Conservation (phyloP, 1,140 invertebrate genomes). For the Drosophila rufa region DNA sequence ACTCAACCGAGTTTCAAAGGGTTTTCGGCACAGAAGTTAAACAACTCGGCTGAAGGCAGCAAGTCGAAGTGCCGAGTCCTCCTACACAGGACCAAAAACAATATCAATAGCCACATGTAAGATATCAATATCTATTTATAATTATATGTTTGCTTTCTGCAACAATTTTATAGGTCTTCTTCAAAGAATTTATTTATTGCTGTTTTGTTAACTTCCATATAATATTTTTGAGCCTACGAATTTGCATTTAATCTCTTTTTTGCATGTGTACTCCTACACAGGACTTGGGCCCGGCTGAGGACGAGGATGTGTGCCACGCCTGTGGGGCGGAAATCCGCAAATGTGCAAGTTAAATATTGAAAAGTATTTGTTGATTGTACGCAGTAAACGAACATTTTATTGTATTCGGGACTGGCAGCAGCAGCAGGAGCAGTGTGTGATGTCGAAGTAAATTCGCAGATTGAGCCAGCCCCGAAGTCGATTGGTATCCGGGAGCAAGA, state of each 20-base stretch:
- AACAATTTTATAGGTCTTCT: background rate
- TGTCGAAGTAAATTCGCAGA: slow-evolving; percentile 12
- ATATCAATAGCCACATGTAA: background rate
- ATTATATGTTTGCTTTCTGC: background rate
- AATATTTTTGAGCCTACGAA: background rate
- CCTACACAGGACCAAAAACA: slow-evolving; percentile 6
- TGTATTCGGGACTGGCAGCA: slow-evolving; percentile 16
- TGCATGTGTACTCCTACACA: slow-evolving; percentile 1
- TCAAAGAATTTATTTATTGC: background rate
- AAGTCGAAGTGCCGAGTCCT: slow-evolving; percentile 1
- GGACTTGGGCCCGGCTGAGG: slow-evolving; percentile 1
- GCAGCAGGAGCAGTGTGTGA: slow-evolving; percentile 1
- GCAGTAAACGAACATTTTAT: slow-evolving; percentile 43
- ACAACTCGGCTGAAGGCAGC: slow-evolving; percentile 30
- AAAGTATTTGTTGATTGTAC: slow-evolving; percentile 70
- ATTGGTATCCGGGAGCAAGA: slow-evolving; percentile 36
- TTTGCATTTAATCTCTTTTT: background rate
- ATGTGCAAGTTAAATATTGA: slow-evolving; percentile 67
- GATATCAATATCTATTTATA: background rate
- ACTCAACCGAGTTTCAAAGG: slow-evolving; percentile 57
- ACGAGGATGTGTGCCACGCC: slow-evolving; percentile 31
- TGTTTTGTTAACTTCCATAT: background rate
- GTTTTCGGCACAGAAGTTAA: slow-evolving; percentile 40
- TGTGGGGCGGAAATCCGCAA: slow-evolving; percentile 49
- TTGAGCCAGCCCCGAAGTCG: slow-evolving; percentile 21